Evolutionary conservation across 1,140 invertebrate species (phyloP), one percentile per base, ranked within the genome.

Genomic region (Calycopis cecrops): DNA sequence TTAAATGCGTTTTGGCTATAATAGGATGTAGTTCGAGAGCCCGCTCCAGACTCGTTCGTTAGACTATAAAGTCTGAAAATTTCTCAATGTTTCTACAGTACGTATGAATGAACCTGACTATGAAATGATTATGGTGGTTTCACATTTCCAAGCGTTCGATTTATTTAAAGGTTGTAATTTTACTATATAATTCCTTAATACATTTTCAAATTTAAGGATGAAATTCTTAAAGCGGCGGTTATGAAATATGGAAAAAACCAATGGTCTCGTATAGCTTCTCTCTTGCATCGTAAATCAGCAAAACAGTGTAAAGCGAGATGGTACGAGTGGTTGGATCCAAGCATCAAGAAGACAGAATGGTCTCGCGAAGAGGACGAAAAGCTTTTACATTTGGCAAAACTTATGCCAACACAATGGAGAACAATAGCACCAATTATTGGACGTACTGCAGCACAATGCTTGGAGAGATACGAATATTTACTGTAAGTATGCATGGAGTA

Each of bases 161-260:
- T 52, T 48, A 21, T 51, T 38, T 33, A 4, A 14, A n/a, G 18
- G 14, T 48, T 12, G 35, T 3, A 35, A 40, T 9, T 48, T 51
- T n/a, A 21, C 4, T 7, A 42, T 50, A 8, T 11, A 21, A 47
- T 57, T 50, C 9, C 35, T n/a, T 1, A n/a, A n/a, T 16, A 8
- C 28, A n/a, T 34, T 33, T n/a, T n/a, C n/a, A n/a, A n/a, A n/a
- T 69, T 71, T 16, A 60, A 99, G 97, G 99, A 99, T 99, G 99
- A 99, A 91, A 99, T 99, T 75, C 91, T 99, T 21, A 99, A 99
- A 91, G 99, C 99, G 48, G 99, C 99, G 85, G 98, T 99, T 48
- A 99, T 99, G 98, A 99, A 99, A 95, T 99, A 99, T 96, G 99
- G 99, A 50, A 99, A 99, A 92, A 99, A 99, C 84, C 98, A 99